phyloP scores from a whole-genome alignment of 2,888 invertebrate genomes.

The Leucozona laternaria region DNA sequence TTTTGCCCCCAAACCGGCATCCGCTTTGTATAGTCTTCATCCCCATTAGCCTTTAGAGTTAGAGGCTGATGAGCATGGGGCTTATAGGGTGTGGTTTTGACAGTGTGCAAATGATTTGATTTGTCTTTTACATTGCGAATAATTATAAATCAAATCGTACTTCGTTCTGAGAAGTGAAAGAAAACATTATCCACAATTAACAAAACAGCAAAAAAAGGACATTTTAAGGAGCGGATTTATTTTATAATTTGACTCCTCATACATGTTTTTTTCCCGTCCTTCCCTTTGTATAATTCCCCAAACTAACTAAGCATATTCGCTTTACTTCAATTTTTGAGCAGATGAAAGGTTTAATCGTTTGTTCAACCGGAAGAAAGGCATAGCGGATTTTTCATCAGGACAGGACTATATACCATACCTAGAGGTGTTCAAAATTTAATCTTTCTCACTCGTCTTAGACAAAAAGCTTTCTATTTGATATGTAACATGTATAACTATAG shows the following conservation, averaged over 20 bases:
- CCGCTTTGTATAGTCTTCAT: slow-evolving; percentile 5
- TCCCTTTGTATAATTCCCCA: not conserved
- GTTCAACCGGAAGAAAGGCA: not conserved
- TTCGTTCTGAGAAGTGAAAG: not conserved
- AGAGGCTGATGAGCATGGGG: not conserved
- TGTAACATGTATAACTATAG: not conserved
- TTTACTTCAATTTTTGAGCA: slow-evolving; percentile 26
- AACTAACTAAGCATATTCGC: slow-evolving; percentile 48
- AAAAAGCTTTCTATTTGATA: slow-evolving; percentile 17
- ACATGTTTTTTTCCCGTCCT: slow-evolving; percentile 35
- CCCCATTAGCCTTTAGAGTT: not conserved
- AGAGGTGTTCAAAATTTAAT: slow-evolving; percentile 59
- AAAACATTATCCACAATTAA: slow-evolving; percentile 47
- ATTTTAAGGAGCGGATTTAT: slow-evolving; percentile 26
- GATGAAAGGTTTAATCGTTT: slow-evolving; percentile 64
- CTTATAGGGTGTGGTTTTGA: not conserved
- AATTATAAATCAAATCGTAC: slow-evolving; percentile 40
- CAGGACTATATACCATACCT: not conserved
- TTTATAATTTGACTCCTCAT: slow-evolving; percentile 34
- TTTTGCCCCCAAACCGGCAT: not conserved
- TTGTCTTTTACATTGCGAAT: slow-evolving; percentile 23
- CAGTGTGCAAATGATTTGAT: slow-evolving; percentile 61
- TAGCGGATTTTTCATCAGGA: not conserved
- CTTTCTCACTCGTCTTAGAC: slow-evolving; percentile 38
- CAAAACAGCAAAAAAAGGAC: not conserved